phyloP scores from a whole-genome alignment of 2,888 invertebrate genomes.

The Eupithecia pulchellata region DNA sequence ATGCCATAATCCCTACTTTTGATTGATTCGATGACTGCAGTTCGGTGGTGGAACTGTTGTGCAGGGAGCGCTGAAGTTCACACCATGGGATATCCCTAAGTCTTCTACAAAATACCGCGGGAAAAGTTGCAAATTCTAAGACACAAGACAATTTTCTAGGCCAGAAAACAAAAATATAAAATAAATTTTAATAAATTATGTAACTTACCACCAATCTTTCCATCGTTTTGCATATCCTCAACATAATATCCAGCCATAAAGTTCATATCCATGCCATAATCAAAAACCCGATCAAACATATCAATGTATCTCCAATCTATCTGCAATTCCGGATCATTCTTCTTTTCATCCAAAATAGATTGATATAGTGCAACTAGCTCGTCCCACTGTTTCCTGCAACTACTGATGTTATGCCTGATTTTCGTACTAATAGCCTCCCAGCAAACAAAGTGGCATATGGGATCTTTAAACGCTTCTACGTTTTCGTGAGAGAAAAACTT shows the following conservation, averaged over 20 bases:
- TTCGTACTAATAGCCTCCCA: conserved; percentile 65
- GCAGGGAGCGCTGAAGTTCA: no score
- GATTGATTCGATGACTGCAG: no score
- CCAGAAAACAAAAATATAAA: not conserved
- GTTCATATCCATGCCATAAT: conserved; percentile 74
- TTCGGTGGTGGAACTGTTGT: no score
- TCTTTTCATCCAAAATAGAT: conserved; percentile 70
- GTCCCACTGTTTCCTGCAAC: conserved; percentile 69
- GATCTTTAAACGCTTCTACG: conserved; percentile 71
- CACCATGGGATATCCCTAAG: no score
- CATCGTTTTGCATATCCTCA: conserved; percentile 39
- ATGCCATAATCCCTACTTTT: no score
- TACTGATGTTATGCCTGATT: conserved; percentile 51
- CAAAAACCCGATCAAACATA: conserved; percentile 77
- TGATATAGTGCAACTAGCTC: conserved; percentile 66
- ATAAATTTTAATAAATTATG: not conserved
- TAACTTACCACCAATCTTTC: conserved; percentile 64
- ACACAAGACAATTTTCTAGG: no score
- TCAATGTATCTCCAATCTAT: conserved; percentile 80
- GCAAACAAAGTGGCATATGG: conserved; percentile 70
- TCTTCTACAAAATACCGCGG: no score
- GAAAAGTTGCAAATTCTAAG: no score
- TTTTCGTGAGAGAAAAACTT: conserved; percentile 68
- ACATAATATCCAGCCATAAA: conserved; percentile 65
- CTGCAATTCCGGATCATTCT: conserved; percentile 73